Evolutionary conservation across 2,113 vertebrate genomes (phyloP), one percentile per base, ranked within the genome.

Genomic region (Phoenicopterus ruber): DNA sequence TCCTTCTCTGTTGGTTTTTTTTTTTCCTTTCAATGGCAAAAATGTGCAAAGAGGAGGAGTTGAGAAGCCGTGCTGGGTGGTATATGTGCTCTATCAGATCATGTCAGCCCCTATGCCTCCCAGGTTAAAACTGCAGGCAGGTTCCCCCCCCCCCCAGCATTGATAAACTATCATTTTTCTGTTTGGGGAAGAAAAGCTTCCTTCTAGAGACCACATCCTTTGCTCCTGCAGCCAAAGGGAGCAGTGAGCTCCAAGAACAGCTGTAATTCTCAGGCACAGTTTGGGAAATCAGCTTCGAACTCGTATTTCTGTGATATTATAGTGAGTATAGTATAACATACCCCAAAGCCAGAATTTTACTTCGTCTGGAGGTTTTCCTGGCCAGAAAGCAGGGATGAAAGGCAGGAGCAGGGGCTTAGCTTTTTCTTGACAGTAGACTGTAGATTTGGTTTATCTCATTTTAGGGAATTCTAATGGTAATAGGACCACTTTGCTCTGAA

Each of bases 41-140:
- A 90, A 28, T 20, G 18, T 21, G 50, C 7, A 8, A 57, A 54
- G 40, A 46, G 13, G 40, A 46, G 13, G 11, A 49, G 4, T 17
- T 70, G n/a, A 36, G 38, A 62, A 71, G 13, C 3, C 3, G 0
- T 50, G 2, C 42, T 25, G 42, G 17, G 17, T 42, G 67, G 7
- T 29, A 13, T 1, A 6, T 5, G 20, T 40, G 17, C 25, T 32
- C 1, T 55, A 38, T 3, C 7, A 34, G 16, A 54, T 20, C 20
- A 47, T 1, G 1, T 52, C 32, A 58, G 11, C 14, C 11, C 2
- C 0, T 29, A 24, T 5, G 1, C 6, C 21, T 85, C 47, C 12
- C 19, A 29, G 52, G 32, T 4, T 49, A 9, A 54, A 74, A 55
- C 7, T 38, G 9, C 38, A 81, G 54, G 12, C 12, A n/a, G 5